Conservation (phyloP, 2,888 invertebrate species). For the Crioceris asparagi region DNA sequence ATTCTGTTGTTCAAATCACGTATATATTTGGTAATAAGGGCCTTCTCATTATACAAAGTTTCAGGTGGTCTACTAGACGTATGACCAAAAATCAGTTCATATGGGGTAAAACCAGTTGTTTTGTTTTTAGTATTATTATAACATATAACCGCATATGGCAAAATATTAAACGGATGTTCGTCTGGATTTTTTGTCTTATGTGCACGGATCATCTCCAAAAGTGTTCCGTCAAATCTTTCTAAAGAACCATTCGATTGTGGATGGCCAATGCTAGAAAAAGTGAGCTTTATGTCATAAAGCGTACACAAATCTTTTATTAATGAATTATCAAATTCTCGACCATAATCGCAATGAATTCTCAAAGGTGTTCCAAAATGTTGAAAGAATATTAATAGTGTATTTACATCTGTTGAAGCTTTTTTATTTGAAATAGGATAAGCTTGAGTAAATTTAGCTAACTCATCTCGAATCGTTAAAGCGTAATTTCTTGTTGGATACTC, state of each 20-base stretch:
- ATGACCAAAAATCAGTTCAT: conserved; percentile 13
- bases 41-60: conserved; percentile 9
- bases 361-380: too few species aligned
- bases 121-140: conserved; percentile 9
- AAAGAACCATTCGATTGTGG: conserved; percentile 10
- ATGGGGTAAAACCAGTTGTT: conserved; percentile 12
- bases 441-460: too few species aligned
- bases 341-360: too few species aligned
- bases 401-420: too few species aligned
- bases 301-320: conserved; percentile 10
- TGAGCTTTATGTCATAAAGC: conserved; percentile 10
- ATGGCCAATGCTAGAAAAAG: conserved; percentile 8
- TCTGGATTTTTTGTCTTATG: conserved; percentile 7
- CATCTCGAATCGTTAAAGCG: too few species aligned
- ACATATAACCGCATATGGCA: conserved; percentile 10
- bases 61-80: conserved; percentile 10
- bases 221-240: conserved; percentile 11
- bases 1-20: conserved; percentile 10
- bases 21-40: conserved; percentile 10
- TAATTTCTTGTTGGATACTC: too few species aligned
- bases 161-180: conserved; percentile 10
- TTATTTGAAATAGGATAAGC: too few species aligned
- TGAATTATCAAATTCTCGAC: conserved; percentile 11
- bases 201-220: conserved; percentile 11
- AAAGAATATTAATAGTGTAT: too few species aligned